Evolutionary conservation across 2,113 vertebrate species (phyloP).

Genomic region (Lamprotornis superbus): DNA sequence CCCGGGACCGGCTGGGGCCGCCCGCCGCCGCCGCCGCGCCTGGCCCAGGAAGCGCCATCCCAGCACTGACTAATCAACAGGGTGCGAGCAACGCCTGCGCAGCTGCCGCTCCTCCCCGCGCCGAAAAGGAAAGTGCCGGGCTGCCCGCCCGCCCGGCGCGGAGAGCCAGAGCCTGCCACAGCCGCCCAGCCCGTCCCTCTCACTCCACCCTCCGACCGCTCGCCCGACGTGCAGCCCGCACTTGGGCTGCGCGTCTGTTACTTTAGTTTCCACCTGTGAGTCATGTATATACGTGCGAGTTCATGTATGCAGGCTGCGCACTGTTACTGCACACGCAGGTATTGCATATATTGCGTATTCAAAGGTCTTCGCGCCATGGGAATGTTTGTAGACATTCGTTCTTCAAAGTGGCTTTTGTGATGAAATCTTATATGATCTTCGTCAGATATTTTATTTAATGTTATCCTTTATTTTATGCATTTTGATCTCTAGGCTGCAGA

Average conservation of each 20-base stretch:
- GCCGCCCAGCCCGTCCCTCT: constrained; percentile 53
- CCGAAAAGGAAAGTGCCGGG: constrained; percentile 50
- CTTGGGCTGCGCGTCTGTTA: rapidly evolving
- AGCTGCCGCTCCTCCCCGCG: constrained; percentile 63
- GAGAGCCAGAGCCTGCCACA: background rate
- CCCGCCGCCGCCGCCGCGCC: constrained; percentile 58
- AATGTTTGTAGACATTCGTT: background rate
- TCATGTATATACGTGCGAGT: background rate
- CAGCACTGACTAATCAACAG: constrained; percentile 77
- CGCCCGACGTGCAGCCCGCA: constrained; percentile 43
- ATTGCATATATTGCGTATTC: rapidly evolving
- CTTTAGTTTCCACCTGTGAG: background rate
- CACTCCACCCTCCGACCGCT: constrained; percentile 74
- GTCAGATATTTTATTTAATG: background rate
- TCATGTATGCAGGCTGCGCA: rapidly evolving
- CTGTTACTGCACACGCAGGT: background rate
- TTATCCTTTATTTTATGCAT: background rate
- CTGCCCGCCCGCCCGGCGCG: background rate
- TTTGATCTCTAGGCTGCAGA: background rate
- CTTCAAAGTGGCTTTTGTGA: background rate
- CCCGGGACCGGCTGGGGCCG: constrained; percentile 55
- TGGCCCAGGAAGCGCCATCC: constrained; percentile 80
- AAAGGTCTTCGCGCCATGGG: background rate
- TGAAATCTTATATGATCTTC: background rate
- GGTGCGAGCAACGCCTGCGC: constrained; percentile 80